A percentile compares a stretch with the other conserved stretches of the same genome.
These are phyloP conservation scores for Caenorhabditis uteleia DNA, from an alignment of 2,888 invertebrate species.

Conservation along the genomic window DNA sequence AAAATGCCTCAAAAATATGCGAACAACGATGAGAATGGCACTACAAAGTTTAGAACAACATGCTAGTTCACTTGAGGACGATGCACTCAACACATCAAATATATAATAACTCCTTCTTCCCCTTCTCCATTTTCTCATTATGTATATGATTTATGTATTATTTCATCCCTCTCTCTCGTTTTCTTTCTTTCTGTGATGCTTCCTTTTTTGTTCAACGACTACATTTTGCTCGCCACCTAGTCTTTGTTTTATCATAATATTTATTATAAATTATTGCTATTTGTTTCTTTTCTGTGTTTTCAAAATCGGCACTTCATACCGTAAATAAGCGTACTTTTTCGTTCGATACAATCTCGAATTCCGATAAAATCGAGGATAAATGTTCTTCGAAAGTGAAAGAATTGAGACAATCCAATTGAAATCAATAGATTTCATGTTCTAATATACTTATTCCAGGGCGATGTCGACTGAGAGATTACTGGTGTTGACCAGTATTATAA, in stretches of 20 bases:
- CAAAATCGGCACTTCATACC: too few species aligned
- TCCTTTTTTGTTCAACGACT: too few species aligned
- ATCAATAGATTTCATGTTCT: slow-evolving; percentile 5
- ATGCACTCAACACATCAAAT: slow-evolving; percentile 47
- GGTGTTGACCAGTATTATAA: neutral
- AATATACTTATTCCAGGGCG: neutral
- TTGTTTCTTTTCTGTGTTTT: neutral
- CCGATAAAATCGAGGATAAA: slow-evolving; percentile 1
- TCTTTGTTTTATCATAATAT: too few species aligned
- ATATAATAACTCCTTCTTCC: slow-evolving; percentile 22
- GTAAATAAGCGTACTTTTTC: slow-evolving; percentile 1
- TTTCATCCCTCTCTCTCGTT: neutral
- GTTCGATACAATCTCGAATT: neutral
- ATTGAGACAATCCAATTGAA: slow-evolving; percentile 9
- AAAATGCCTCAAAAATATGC: slow-evolving; percentile 53
- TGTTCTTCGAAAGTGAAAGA: neutral
- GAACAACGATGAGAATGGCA: slow-evolving; percentile 56
- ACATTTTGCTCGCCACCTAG: too few species aligned
- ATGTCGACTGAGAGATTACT: neutral
- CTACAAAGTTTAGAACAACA: slow-evolving; percentile 53
- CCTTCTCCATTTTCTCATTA: neutral
- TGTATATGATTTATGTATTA: neutral
- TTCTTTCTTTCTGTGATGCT: too few species aligned
- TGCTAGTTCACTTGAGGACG: slow-evolving; percentile 26
- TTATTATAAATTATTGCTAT: neutral